Base-by-base conservation (phyloP, 2,797 vertebrate genomes). In the Loris lydekkerianus region DNA sequence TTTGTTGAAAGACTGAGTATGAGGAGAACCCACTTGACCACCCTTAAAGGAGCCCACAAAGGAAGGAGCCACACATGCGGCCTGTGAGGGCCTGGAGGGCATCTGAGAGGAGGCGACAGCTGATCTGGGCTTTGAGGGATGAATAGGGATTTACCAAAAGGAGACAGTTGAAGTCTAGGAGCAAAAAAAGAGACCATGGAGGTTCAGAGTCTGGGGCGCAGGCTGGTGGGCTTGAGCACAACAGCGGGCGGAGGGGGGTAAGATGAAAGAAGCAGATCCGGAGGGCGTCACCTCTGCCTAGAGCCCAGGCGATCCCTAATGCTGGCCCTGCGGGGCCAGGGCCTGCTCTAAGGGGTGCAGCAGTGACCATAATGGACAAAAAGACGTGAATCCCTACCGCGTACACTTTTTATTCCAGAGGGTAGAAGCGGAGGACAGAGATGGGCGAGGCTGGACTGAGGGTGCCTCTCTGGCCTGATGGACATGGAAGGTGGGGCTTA, bases 141-240 rank as follows among this genome's bases (percentile, higher is more conserved):
- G 72, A 6, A 37, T 5, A 95, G 86, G 80, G 85, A 80, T 72
- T 73, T 15, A 46, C 80, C 73, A 34, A 89, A 56, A 77, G 46
- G 58, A 67, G 60, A 29, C 49, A 46, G n/a, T 7, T n/a, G 21
- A 46, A 76, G 90, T 17, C 60, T 20, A 27, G 40, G 60, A 58
- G 65, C 31, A 67, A 40, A 1, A 4, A 5, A 10, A 43, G 49
- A 46, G 40, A 34, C 53, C 27, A 17, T 4, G 46, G 40, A 10
- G 7, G 13, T 15, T 23, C 37, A 15, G 7, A 37, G 46, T 37
- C 85, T 15, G 56, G 67, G 81, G 56, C 34, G 2, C 0, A 0
- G 37, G 76, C 58, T 21, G 25, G 27, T 23, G 7, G 40, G 6
- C 73, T 73, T 46, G 58, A 27, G 21, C 5, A 8, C 5, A 21